Percentiles rank a stretch among this genome's conserved stretches.
These are phyloP conservation scores for Euleptes europaea DNA, from an alignment of 2,113 vertebrate genomes.

Conservation along the genomic window DNA sequence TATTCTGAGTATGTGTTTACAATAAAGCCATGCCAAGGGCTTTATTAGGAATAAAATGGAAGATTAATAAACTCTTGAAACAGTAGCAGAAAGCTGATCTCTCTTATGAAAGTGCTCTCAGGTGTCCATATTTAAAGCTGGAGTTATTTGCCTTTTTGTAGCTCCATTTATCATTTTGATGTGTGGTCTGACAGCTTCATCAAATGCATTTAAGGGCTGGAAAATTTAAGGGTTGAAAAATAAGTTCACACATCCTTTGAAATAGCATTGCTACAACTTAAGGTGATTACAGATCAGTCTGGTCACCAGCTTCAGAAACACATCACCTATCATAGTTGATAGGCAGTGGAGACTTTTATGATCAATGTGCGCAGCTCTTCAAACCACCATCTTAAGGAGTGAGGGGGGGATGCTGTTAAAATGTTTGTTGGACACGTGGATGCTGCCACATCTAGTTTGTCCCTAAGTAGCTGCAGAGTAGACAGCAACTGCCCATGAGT, in stretches of 20 bases:
- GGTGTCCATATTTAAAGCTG: conserved; percentile 12
- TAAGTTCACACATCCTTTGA: background rate
- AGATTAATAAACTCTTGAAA: conserved; percentile 8
- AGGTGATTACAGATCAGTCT: background rate
- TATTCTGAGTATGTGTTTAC: background rate
- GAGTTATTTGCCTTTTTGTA: background rate
- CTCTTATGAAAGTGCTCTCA: rapidly evolving
- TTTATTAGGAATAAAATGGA: background rate
- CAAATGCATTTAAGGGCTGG: background rate
- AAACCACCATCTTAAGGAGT: background rate
- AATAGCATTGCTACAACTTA: background rate
- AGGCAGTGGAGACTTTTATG: background rate
- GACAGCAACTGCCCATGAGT: too few relatives aligned
- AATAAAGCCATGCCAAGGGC: background rate
- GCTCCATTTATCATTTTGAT: background rate
- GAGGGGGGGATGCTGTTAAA: background rate
- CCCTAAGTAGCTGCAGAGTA: too few relatives aligned
- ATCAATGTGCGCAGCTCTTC: background rate
- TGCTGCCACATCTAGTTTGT: too few relatives aligned
- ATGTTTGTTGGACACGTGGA: too few relatives aligned
- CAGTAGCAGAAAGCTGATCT: background rate
- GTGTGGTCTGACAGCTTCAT: background rate
- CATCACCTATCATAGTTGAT: background rate
- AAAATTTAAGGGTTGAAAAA: conserved; percentile 14
- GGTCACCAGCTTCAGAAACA: background rate